Evolutionary conservation across 2,888 invertebrate species (phyloP), one percentile per base, ranked within the genome.

Genomic region (Tetranychus truncatus): DNA sequence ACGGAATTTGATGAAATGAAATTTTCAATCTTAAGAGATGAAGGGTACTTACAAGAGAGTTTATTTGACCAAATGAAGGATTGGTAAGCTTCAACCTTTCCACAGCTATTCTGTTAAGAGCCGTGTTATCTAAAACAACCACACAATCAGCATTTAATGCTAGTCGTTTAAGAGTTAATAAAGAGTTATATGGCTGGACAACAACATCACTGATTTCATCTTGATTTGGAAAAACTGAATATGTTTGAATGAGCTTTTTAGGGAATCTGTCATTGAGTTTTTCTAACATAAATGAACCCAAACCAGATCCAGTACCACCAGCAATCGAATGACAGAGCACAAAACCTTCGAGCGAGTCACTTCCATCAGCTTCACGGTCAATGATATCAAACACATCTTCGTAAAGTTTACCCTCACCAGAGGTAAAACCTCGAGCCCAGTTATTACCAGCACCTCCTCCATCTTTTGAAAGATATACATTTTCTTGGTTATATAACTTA

Each of bases 391-490:
- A 95, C 69, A 97, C 91, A 84, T 96, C 95, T 83, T 96, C 96
- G 81, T 92, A 91, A 2, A 95, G 84, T 81, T 89, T 89, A 20
- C 34, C 24, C 82, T 94, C 94, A 18, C 95, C 95, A 84, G 85
- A 84, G 69, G 83, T 80, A 82, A 91, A 96, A 1, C 99, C 99
- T 21, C 92, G 91, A 0, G 97, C 97, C 99, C 99, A 99, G 83
- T 97, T 97, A 82, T 99, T 99, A 73, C 99, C 99, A 6, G 99
- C 99, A 76, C 99, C 97, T 75, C 96, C 97, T 9, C 97, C 99
- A 82, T 95, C 91, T 84, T 95, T 95, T 0, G 95, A 94, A 75
- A 96, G 83, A 82, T 92, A 96, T 20, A 96, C 90, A 85, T 99
- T 97, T 84, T 99, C 97, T 76, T 92, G 94, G 84, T 99, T 99